Conservation (phyloP, 2,797 vertebrate genomes). For the Chaetodon trifasciatus region DNA sequence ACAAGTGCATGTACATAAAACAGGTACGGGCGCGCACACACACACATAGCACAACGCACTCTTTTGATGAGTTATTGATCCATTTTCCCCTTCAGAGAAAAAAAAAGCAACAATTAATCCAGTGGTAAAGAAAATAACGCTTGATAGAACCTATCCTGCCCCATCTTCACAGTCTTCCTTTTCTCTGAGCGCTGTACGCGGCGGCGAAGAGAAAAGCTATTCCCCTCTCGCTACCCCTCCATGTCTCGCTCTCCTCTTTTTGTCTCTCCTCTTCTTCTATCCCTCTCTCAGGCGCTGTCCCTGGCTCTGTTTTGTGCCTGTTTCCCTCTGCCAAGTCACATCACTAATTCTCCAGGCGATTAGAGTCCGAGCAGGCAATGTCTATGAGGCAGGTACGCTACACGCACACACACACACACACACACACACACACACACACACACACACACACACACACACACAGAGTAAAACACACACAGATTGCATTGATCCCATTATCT, state of each 20-base stretch:
- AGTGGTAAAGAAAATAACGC: conserved; percentile 62
- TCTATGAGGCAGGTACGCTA: conserved; percentile 76
- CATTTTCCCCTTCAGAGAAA: conserved; percentile 58
- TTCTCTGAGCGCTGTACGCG: conserved; percentile 60
- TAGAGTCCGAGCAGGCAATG: conserved; percentile 77
- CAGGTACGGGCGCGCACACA: conserved; percentile 27
- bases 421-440: no score
- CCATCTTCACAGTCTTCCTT: conserved; percentile 71
- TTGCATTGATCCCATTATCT: conserved; percentile 82
- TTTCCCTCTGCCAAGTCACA: conserved; percentile 83
- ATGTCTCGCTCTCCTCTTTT: conserved; percentile 75
- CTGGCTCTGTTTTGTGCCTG: conserved; percentile 77
- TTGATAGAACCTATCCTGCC: conserved; percentile 74
- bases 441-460: conserved; percentile 25
- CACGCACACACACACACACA: conserved; percentile 44
- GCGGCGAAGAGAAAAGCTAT: conserved; percentile 69
- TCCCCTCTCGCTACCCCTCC: conserved; percentile 74
- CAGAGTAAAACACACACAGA: conserved; percentile 59
- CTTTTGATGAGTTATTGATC: conserved; percentile 78
- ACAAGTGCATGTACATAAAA: conserved; percentile 66
- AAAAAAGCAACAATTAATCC: conserved; percentile 75
- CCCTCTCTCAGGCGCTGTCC: conserved; percentile 80
- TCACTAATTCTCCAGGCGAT: conserved; percentile 83
- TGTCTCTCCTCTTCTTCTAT: conserved; percentile 76
- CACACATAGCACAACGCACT: conserved; percentile 36